These are phyloP conservation scores for Emydura subglobosa DNA, from an alignment of 2,113 vertebrate species.

Conservation along the genomic window DNA sequence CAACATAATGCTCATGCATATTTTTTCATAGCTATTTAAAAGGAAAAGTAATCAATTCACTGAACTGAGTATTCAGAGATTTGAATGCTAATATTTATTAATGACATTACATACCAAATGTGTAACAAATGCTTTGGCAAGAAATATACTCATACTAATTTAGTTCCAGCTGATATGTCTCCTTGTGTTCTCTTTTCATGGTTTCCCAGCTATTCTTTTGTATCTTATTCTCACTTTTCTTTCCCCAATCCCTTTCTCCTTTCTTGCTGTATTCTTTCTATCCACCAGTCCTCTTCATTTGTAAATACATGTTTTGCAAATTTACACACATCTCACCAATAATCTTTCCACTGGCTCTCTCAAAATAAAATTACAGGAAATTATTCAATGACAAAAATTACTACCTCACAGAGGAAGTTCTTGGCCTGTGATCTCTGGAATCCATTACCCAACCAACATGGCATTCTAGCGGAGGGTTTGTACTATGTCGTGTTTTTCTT, in stretches of 20 bases:
- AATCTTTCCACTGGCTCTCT: neutral
- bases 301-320: neutral
- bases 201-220: neutral
- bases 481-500: conserved; percentile 94
- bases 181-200: neutral
- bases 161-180: neutral
- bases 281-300: neutral
- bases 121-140: accelerated
- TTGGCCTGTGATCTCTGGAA: conserved; percentile 89
- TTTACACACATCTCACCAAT: neutral
- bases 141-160: neutral
- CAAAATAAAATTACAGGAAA: neutral
- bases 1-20: neutral
- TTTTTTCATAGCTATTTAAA: neutral
- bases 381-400: neutral
- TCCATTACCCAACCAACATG: conserved; percentile 99
- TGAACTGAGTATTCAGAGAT: neutral
- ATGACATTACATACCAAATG: accelerated
- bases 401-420: conserved; percentile 91
- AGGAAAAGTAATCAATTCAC: neutral
- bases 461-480: conserved; percentile 91
- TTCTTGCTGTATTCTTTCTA: neutral
- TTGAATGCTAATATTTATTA: neutral
- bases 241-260: neutral
- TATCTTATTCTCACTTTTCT: neutral